Base-by-base conservation (phyloP, 1,140 invertebrate species). In the Homarus americanus region DNA sequence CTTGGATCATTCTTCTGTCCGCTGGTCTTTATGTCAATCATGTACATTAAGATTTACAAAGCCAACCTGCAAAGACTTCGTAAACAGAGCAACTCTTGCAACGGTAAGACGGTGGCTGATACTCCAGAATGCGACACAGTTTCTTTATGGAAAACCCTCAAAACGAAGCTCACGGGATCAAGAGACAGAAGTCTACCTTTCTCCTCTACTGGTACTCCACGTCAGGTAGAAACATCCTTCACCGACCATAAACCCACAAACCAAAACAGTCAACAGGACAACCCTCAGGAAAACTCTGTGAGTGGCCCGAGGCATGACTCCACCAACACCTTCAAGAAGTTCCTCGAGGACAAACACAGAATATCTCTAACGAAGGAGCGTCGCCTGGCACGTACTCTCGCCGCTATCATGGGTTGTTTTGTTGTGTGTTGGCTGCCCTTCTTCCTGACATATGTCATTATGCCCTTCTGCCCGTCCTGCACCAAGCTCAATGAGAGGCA, bases 1-100 rank as follows among this genome's bases (percentile, higher is more conserved):
- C 96, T 98, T 20, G 98, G 98, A 15, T 98, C 98, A 0, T 99
- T 99, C 95, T 99, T 97, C 95, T 98, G 99, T 93, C 98, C 98
- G 0, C 94, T 99, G 85, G 95, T 98, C 38, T 97, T 99, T 92
- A 99, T 99, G 97, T 97, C 98, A 41, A 96, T 98, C 92, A 98
- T 99, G 12, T 99, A 99, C 93, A 96, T 98, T 40, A 97, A 98
- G 94, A 99, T 99, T 93, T 99, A 97, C 93, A 95, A 98, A 90
- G 98, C 98, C 0, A 98, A 98, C 0, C 96, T 97, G 73, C 97
- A 4, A 97, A 98, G 94, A 94, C 97, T 0, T 97, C 53, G 97
- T 4, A 97, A 98, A 94, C 94, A 97, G 0, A 97, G 63, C 53
- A 88, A 88, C 20, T 58, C 76, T 15, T 88, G 58, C 24, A 9